phyloP scores from a whole-genome alignment of 1,140 invertebrate genomes.

The Cotesia chilonis region DNA sequence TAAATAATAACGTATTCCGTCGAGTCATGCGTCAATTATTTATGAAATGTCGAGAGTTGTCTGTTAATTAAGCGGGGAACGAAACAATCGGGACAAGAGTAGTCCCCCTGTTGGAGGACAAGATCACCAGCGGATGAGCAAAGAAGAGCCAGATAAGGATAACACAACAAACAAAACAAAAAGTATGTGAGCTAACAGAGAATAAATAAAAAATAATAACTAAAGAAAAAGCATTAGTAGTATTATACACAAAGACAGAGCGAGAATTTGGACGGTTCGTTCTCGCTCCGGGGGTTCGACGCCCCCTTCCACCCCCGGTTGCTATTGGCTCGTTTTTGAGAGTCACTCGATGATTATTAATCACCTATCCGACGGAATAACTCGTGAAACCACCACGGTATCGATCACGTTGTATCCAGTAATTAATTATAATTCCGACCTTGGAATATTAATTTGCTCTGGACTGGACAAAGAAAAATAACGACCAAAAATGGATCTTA shows the following conservation, averaged over 20 bases:
- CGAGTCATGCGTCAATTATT: constrained; percentile 19
- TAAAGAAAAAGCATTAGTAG: neutral
- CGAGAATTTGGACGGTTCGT: constrained; percentile 41
- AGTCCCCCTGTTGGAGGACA: neutral
- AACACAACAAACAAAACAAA: constrained; percentile 1
- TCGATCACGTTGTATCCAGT: constrained; percentile 40
- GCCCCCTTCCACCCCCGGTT: constrained; percentile 24
- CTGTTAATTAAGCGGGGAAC: constrained; percentile 36
- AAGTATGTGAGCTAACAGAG: constrained; percentile 3
- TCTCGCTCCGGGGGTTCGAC: constrained; percentile 44
- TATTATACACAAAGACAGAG: neutral
- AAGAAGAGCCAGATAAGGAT: constrained; percentile 11
- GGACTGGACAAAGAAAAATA: neutral
- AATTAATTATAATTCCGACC: constrained; percentile 44
- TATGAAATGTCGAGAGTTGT: constrained; percentile 20
- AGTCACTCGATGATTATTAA: constrained; percentile 45
- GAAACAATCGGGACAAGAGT: constrained; percentile 34
- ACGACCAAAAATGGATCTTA: neutral
- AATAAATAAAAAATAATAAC: neutral
- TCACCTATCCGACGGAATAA: constrained; percentile 33
- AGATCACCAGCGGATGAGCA: too few species aligned
- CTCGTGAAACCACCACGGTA: constrained; percentile 36
- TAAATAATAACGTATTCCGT: neutral
- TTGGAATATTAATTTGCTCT: constrained; percentile 30
- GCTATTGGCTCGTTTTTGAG: constrained; percentile 28